These are phyloP conservation scores for Dicaeum eximium DNA, from an alignment of 2,113 vertebrate genomes.

Conservation along the genomic window DNA sequence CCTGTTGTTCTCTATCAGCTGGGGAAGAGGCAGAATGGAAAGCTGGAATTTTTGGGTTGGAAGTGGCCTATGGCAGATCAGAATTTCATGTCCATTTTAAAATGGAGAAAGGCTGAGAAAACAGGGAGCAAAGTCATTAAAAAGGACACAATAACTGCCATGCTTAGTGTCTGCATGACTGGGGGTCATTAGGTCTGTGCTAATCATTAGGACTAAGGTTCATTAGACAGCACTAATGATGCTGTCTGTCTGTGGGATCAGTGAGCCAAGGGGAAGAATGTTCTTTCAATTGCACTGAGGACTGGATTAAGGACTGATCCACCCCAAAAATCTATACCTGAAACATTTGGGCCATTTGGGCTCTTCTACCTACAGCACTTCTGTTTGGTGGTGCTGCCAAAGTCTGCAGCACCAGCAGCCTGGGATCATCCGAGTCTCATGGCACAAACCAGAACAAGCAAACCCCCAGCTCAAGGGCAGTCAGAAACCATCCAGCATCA, in stretches of 20 bases:
- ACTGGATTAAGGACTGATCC: not conserved
- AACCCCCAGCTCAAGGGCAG: not conserved
- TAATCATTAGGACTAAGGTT: not conserved
- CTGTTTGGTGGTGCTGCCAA: not conserved
- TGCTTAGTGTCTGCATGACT: not conserved
- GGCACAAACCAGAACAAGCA: not conserved
- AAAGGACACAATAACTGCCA: not conserved
- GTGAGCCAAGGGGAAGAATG: not conserved
- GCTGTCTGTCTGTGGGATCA: not conserved
- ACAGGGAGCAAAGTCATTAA: not conserved
- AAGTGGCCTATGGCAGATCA: not conserved
- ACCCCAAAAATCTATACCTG: not conserved
- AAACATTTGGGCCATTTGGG: not conserved
- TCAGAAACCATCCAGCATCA: not conserved
- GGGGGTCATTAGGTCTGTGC: not conserved
- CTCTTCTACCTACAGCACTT: not conserved
- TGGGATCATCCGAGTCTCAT: not conserved
- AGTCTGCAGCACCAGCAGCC: not conserved
- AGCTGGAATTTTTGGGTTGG: not conserved
- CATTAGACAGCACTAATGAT: not conserved
- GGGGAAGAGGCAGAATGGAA: not conserved
- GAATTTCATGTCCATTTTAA: not conserved
- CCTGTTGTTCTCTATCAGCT: not conserved
- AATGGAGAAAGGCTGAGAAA: not conserved
- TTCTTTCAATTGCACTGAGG: not conserved